These are phyloP conservation scores for Dendropsophus ebraccatus DNA, from an alignment of 2,113 vertebrate species.

Conservation along the genomic window DNA sequence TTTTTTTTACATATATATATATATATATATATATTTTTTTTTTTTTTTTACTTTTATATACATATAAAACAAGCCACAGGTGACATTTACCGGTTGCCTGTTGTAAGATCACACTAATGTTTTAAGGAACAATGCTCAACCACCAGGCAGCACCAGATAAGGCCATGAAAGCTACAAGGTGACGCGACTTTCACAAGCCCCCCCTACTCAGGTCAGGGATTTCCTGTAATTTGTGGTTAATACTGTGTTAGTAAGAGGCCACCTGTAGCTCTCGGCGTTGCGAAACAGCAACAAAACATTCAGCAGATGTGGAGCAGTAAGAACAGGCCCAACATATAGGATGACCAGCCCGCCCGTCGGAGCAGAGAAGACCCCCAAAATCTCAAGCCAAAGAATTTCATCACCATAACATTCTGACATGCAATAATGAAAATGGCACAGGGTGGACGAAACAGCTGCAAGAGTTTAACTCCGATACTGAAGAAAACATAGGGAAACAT, in stretches of 20 bases:
- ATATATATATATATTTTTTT: too few relatives aligned
- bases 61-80: neutral
- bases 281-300: neutral
- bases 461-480: slow-evolving; percentile 4
- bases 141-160: neutral
- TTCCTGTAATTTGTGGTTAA: slow-evolving; percentile 4
- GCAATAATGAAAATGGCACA: slow-evolving; percentile 30
- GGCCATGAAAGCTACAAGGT: neutral
- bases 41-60: too few relatives aligned
- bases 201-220: neutral
- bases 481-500: neutral
- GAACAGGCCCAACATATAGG: neutral
- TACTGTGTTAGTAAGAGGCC: neutral
- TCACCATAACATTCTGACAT: slow-evolving; percentile 22
- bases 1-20: too few relatives aligned
- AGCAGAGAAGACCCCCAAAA: neutral
- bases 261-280: neutral
- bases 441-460: slow-evolving; percentile 45
- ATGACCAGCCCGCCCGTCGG: neutral
- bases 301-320: neutral
- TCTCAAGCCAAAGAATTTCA: neutral
- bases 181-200: neutral
- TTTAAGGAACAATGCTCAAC: too few relatives aligned
- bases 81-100: neutral
- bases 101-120: too few relatives aligned